These are phyloP conservation scores for Bruchidius siliquastri DNA, from an alignment of 2,888 invertebrate genomes.

Conservation along the genomic window DNA sequence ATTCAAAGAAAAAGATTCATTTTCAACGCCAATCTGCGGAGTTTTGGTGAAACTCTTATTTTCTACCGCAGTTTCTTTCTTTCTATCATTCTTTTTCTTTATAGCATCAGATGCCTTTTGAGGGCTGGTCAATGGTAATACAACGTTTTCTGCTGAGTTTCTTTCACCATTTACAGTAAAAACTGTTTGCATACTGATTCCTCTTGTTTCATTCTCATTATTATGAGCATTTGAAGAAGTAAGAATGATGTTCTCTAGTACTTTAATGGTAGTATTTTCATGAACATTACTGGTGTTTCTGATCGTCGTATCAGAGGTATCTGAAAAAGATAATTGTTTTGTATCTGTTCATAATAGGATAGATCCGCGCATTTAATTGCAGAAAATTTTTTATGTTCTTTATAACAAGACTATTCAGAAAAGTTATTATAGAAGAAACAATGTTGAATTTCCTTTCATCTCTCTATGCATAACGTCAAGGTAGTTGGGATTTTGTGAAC, in stretches of 20 bases:
- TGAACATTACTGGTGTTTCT: background rate
- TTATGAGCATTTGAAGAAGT: background rate
- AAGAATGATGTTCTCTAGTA: background rate
- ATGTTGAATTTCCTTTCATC: too few relatives aligned
- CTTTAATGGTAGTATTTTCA: background rate
- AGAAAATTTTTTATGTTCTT: too few relatives aligned
- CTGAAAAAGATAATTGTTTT: background rate
- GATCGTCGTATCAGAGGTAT: background rate
- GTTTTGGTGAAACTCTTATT: background rate
- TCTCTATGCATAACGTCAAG: too few relatives aligned
- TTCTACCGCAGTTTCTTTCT: background rate
- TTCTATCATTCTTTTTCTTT: background rate
- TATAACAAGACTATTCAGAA: too few relatives aligned
- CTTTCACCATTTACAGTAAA: background rate
- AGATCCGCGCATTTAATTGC: too few relatives aligned
- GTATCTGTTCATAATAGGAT: too few relatives aligned
- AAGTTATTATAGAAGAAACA: too few relatives aligned
- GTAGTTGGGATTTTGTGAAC: too few relatives aligned
- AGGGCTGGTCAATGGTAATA: background rate
- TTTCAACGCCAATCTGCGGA: background rate
- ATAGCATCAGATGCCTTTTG: background rate
- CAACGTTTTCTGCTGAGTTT: background rate
- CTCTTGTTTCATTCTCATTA: background rate
- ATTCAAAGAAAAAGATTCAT: background rate
- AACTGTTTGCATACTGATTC: background rate